Base-by-base conservation (phyloP, 2,113 vertebrate species). In the Chlamydotis undulata region DNA sequence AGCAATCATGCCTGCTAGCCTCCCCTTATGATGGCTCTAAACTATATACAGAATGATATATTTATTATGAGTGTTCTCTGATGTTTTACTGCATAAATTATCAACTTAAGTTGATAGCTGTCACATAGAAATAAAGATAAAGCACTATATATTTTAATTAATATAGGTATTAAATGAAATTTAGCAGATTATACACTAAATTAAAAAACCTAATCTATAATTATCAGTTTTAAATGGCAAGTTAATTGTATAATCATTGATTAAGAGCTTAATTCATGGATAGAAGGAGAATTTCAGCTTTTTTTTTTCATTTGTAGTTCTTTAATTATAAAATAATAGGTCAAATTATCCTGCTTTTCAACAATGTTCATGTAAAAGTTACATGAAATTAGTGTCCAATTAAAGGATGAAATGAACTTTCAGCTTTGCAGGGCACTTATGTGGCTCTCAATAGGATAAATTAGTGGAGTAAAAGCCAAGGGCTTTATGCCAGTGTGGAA, bases 101-200 rank as follows among this genome's bases (percentile, higher is more conserved):
- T 71, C 55, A 95, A 86, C 33, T 94, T 89, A 73, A 15, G 49
- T 83, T 97, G 93, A 95, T 94, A 97, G 94, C 79, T 97, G 88
- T 94, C 95, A 94, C 82, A 91, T n/a, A 86, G 93, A 95, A 96
- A 96, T 84, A 90, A 95, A 96, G 83, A 93, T 84, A 91, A 97
- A 95, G 35, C 69, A 94, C 61, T 60, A 73, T 75, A 92, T 97
- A 86, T 96, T 97, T 95, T 95, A 97, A 97, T 96, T 93, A 97
- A 85, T 37, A 74, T 9, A 81, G 79, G 92, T 96, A 94, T 93
- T 94, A 97, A 96, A 96, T 84, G 49, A 94, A 88, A 97, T 97
- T 93, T 90, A 92, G 10, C 16, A 81, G 57, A 91, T 97, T 85
- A 95, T 94, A 17, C 92, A 83, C 37, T 75, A 87, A 95, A 97